Evolutionary conservation across 2,113 vertebrate species (phyloP), one percentile per base, ranked within the genome.

Genomic region (Spea bombifrons): DNA sequence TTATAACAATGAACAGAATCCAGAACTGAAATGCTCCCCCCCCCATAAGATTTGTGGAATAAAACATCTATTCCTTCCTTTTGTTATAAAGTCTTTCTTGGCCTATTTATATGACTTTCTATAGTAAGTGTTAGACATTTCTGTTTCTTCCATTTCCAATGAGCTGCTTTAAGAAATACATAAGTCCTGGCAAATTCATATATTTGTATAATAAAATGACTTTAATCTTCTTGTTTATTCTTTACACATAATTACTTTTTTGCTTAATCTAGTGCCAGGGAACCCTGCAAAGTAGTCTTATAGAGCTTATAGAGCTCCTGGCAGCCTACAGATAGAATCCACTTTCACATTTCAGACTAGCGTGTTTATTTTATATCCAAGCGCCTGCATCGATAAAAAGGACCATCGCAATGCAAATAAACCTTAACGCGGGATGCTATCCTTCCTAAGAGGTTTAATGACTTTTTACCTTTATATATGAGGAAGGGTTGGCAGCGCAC

Each of bases 141-240:
- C 15, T 16, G 61, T 79, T 73, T 79, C 71, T 79, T 79, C 50
- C 68, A 59, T 57, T 79, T 79, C 77, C 77, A 73, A 67, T 59
- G 46, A 73, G 30, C n/a, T 71, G 57, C 70, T 73, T 47, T 79
- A 44, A 44, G 17, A 70, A 71, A 70, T n/a, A 43, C 66, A 12
- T 59, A 5, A 77, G 75, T n/a, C 71, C 50, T 57, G 61, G 64
- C n/a, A 48, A 67, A 66, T 73, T 73, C 61, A 73, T 79, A 67
- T 79, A 71, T 70, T 73, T 73, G 63, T 43, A 73, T 79, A 73
- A 52, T 13, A 66, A 73, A 67, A 67, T n/a, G 3, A 49, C 77
- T 79, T 79, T 79, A 48, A 73, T 79, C 77, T 66, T 66, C 30
- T 3, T 79, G 73, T 73, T 73, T 79, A 79, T 79, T 72, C 48